Evolutionary conservation across 2,113 vertebrate species (phyloP).

Genomic region (Onychostruthus taczanowskii): DNA sequence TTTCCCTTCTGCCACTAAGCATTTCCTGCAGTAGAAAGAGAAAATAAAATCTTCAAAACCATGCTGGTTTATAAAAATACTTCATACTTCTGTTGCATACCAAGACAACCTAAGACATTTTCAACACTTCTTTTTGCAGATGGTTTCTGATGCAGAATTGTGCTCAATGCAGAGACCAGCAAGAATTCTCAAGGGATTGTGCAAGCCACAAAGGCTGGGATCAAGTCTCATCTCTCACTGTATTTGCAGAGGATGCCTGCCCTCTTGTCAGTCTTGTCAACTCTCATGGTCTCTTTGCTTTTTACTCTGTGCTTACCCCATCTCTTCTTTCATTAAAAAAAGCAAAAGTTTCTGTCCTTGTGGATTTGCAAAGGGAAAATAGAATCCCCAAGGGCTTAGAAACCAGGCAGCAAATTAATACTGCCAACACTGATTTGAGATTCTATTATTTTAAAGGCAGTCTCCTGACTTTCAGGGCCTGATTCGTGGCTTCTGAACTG

Average conservation of each 20-base stretch:
- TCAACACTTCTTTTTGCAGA: neutral
- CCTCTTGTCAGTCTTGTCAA: conserved; percentile 43
- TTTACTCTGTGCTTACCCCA: conserved; percentile 17
- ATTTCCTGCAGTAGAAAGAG: neutral
- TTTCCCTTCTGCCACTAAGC: neutral
- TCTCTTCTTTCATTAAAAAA: conserved; percentile 28
- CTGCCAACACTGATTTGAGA: conserved; percentile 30
- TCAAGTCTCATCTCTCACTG: conserved; percentile 9
- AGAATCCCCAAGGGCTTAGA: conserved; percentile 28
- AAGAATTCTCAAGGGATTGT: neutral
- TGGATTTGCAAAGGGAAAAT: conserved; percentile 27
- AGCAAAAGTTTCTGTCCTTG: neutral
- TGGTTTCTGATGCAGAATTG: neutral
- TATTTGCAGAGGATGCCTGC: conserved; percentile 2
- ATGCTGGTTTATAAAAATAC: neutral
- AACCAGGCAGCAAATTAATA: conserved; percentile 58
- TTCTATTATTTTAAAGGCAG: conserved; percentile 46
- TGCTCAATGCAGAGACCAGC: neutral
- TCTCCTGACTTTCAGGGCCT: conserved; percentile 18
- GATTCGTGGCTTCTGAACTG: conserved; percentile 36
- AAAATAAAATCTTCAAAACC: neutral
- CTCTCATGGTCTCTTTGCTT: neutral
- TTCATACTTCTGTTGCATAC: neutral
- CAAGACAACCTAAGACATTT: neutral
- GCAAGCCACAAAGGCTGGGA: neutral